Evolutionary conservation across 2,797 vertebrate species (phyloP), one percentile per base, ranked within the genome.

Genomic region (Macropodus opercularis): DNA sequence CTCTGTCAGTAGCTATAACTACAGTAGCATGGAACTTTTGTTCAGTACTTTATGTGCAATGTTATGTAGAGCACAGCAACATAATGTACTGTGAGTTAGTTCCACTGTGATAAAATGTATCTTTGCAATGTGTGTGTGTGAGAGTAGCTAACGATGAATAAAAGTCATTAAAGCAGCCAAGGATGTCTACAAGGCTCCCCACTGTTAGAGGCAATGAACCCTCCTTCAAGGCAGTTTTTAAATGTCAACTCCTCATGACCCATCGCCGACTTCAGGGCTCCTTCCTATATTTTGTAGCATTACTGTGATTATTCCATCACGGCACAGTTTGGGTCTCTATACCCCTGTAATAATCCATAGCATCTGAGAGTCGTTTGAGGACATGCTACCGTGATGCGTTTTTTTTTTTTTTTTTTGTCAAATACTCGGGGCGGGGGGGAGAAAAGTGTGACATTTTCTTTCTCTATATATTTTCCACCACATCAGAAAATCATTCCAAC

Each of bases 81-180:
- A 49, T 11, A 38, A 42, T 31, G 29, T 31, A 49, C 3, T 35
- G 15, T 17, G 43, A 63, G 39, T 58, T 22, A 10, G 21, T 34
- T 56, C 31, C 1, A 2, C 34, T 38, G 56, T 61, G 24, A 15
- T 23, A 40, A 55, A 62, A 53, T 17, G 13, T 43, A n/a, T n/a
- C n/a, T n/a, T n/a, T n/a, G n/a, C n/a, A n/a, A 13, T 61, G 50
- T 48, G 34, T 39, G 8, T 54, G 50, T 66, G 34, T 72, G 43
- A 74, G 49, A 74, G 64, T n/a, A 72, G 63, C 59, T 77, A 61
- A 80, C 79, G 77, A 85, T 82, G 59, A 81, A 88, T 79, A 80
- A 70, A 71, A 60, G 72, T 79, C 76, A 77, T 84, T 85, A 82
- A 75, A 70, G 68, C 66, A 71, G 62, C 64, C 67, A 64, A 74